phyloP scores from a whole-genome alignment of 2,888 invertebrate genomes.

The Pecten maximus region DNA sequence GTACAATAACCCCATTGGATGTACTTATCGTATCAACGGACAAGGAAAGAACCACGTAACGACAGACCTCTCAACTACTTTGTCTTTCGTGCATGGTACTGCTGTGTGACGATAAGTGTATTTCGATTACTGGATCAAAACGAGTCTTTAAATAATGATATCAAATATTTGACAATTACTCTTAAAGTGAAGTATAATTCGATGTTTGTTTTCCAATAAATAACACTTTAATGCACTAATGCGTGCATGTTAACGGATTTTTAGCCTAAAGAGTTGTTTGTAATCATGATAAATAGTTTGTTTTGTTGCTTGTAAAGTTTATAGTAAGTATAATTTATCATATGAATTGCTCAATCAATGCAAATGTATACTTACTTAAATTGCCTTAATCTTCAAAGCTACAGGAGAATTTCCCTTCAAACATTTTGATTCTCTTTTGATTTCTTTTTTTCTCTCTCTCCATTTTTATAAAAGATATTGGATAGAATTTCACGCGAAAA shows the following conservation, averaged over 20 bases:
- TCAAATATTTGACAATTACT: neutral
- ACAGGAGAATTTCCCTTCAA: neutral
- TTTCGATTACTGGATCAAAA: neutral
- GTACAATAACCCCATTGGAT: neutral
- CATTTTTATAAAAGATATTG: too few species aligned
- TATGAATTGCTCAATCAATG: neutral
- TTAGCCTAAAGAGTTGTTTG: neutral
- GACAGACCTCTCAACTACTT: neutral
- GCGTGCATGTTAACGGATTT: neutral
- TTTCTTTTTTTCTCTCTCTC: too few species aligned
- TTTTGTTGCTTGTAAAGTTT: neutral
- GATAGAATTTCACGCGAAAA: too few species aligned
- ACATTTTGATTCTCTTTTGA: neutral
- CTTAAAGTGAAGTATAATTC: neutral
- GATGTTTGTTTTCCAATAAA: conserved; percentile 1
- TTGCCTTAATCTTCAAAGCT: neutral
- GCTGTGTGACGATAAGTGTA: neutral
- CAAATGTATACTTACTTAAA: neutral
- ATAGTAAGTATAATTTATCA: neutral
- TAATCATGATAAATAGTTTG: conserved; percentile 7
- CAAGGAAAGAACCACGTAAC: neutral
- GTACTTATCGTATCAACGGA: neutral
- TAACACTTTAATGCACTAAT: neutral
- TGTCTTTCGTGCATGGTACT: neutral
- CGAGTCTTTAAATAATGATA: neutral